phyloP scores from a whole-genome alignment of 2,797 vertebrate species.

The Selene dorsalis region DNA sequence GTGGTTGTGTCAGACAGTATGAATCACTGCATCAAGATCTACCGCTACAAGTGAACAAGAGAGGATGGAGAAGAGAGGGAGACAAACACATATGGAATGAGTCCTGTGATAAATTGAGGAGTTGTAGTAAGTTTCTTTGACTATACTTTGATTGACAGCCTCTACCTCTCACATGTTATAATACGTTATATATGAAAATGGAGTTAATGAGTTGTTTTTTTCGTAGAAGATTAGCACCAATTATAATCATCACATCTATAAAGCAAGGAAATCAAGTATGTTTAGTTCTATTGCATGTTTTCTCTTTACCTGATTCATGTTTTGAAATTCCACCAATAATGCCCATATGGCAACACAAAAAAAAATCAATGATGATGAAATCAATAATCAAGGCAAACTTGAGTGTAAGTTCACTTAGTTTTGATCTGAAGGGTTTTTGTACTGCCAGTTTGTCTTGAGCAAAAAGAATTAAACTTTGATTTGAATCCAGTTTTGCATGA shows the following conservation, averaged over 20 bases:
- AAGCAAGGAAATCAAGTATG: not conserved
- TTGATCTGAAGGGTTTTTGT: conserved; percentile 12
- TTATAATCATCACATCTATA: not conserved
- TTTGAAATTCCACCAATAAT: not conserved
- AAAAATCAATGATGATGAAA: no score
- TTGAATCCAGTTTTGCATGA: conserved; percentile 8
- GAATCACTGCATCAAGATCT: conserved; percentile 89
- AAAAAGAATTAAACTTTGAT: conserved; percentile 47
- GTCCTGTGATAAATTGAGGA: not conserved
- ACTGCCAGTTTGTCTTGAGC: conserved; percentile 28
- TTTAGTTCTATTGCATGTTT: conserved; percentile 19
- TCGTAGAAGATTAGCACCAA: not conserved
- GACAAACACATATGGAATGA: not conserved
- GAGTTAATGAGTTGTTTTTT: not conserved
- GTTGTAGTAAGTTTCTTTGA: conserved; percentile 27
- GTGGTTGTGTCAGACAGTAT: conserved; percentile 88
- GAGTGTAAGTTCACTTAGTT: no score
- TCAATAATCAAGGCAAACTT: conserved; percentile 5
- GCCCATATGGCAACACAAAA: not conserved
- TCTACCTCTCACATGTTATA: conserved; percentile 47
- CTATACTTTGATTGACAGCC: conserved; percentile 21
- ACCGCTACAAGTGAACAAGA: conserved; percentile 82
- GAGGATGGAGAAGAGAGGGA: not conserved
- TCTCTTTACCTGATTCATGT: not conserved
- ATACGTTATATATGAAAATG: not conserved